phyloP scores from a whole-genome alignment of 2,797 vertebrate genomes.

The Hirundo rustica region DNA sequence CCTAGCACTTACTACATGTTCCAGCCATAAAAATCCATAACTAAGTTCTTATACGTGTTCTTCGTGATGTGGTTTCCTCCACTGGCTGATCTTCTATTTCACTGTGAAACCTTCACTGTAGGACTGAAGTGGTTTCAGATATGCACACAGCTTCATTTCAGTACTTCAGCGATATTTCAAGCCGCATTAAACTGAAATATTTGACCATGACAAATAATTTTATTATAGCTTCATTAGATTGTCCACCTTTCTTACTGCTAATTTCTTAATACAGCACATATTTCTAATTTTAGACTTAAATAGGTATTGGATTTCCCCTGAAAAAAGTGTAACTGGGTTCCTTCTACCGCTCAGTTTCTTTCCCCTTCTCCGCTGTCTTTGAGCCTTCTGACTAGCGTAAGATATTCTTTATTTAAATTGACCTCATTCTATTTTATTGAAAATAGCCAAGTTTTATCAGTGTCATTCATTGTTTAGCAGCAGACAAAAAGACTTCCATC shows the following conservation, averaged over 20 bases:
- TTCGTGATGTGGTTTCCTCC: background rate
- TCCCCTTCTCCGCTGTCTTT: background rate
- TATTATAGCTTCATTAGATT: conserved; percentile 40
- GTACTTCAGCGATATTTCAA: background rate
- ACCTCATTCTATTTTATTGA: conserved; percentile 21
- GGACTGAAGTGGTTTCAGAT: background rate
- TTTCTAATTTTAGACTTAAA: conserved; percentile 68
- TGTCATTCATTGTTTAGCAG: background rate
- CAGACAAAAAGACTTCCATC: background rate
- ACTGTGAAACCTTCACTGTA: background rate
- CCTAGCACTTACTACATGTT: background rate
- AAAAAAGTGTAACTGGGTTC: background rate
- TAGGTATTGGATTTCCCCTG: conserved; percentile 50
- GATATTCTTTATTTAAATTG: conserved; percentile 4
- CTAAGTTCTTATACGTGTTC: background rate
- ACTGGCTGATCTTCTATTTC: background rate
- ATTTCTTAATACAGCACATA: conserved; percentile 58
- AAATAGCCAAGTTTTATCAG: conserved; percentile 4
- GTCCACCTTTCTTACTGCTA: conserved; percentile 32
- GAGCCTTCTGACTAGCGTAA: background rate
- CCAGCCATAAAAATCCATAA: background rate
- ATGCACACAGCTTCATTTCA: background rate
- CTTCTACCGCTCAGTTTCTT: background rate
- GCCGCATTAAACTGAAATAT: conserved; percentile 36
- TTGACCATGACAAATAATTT: conserved; percentile 61